Evolutionary conservation across 2,113 vertebrate genomes (phyloP).

Genomic region (human): GRCh38 chr13:23667501-23668000

Average conservation of each 20-base stretch:
- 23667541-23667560: neutral
- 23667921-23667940: neutral
- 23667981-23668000: conserved; percentile 91
- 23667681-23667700: neutral
- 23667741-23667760: rapidly evolving
- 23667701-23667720: neutral
- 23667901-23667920: neutral
- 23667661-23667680: neutral
- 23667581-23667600: neutral
- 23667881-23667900: neutral
- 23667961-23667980: conserved; percentile 81
- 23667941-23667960: neutral
- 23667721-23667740: neutral
- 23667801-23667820: neutral
- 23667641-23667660: rapidly evolving
- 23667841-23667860: neutral
- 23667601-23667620: too few relatives aligned
- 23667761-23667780: neutral
- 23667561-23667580: too few relatives aligned
- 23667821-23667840: neutral
- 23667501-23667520: rapidly evolving
- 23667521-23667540: rapidly evolving
- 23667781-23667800: neutral
- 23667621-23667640: neutral
- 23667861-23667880: neutral